Evolutionary conservation across 35 echinoderm and acorn worm genomes (phyloP).

Genomic region (Heliocidaris tuberculata): DNA sequence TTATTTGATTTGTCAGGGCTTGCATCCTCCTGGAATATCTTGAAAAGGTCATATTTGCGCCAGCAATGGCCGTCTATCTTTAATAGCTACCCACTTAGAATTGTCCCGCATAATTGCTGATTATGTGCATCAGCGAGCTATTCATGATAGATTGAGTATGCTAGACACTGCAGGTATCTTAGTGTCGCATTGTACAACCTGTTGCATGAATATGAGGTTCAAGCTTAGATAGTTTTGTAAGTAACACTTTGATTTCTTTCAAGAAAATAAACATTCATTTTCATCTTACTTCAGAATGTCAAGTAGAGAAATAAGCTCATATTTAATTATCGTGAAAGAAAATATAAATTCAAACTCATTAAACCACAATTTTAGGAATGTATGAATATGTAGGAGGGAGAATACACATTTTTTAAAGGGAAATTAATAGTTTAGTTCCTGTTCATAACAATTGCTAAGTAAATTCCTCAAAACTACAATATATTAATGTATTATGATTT

Average conservation of each 20-base stretch:
- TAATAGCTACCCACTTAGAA: constrained; percentile 11
- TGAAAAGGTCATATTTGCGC: background rate
- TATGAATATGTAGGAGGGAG: background rate
- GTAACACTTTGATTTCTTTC: no score
- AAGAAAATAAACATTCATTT: no score
- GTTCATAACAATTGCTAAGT: background rate
- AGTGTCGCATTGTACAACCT: background rate
- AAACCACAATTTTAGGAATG: background rate
- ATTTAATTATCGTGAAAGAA: no score
- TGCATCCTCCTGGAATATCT: background rate
- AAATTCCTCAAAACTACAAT: background rate
- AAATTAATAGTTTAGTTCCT: background rate
- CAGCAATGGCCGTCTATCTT: background rate
- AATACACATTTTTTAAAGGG: background rate
- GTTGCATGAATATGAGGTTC: background rate
- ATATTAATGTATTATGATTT: background rate
- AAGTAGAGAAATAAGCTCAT: no score
- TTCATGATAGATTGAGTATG: background rate
- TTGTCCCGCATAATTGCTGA: background rate
- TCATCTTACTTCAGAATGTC: no score
- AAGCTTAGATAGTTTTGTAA: background rate
- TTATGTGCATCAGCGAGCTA: background rate
- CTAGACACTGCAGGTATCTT: background rate
- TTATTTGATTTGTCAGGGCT: background rate
- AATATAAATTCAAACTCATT: no score